Conservation (phyloP, 2,888 invertebrate species). For the Tanypteryx hageni region DNA sequence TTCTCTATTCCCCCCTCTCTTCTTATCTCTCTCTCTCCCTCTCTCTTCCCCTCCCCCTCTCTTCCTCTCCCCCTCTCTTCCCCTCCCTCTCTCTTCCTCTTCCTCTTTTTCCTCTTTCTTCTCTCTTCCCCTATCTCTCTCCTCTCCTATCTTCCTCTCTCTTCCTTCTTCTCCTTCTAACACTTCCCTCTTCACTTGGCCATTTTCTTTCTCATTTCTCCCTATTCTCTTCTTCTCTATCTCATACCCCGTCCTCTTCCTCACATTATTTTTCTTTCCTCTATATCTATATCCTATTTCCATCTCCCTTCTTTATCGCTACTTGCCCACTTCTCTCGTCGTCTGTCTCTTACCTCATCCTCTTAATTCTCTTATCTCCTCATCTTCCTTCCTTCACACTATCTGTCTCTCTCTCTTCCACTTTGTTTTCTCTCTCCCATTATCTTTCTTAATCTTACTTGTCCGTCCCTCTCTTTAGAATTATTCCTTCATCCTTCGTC, state of each 20-base stretch:
- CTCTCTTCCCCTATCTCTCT: no score
- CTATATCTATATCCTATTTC: no score
- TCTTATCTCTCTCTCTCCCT: no score
- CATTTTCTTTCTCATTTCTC: background rate
- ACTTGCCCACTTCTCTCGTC: background rate
- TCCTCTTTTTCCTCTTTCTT: no score
- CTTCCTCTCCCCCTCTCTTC: constrained; percentile 55
- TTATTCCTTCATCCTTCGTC: background rate
- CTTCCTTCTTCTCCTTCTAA: background rate
- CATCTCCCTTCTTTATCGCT: background rate
- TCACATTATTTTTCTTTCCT: background rate
- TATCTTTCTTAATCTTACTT: background rate
- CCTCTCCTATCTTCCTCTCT: background rate
- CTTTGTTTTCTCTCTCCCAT: constrained; percentile 3
- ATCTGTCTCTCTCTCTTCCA: background rate
- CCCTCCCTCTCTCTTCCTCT: no score
- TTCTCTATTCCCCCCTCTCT: no score
- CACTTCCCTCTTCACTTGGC: background rate
- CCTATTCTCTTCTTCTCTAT: background rate
- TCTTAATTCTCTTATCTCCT: background rate
- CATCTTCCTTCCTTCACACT: background rate
- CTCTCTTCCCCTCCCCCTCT: background rate
- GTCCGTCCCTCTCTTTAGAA: background rate
- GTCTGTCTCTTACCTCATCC: background rate
- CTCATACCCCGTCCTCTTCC: background rate